Evolutionary conservation across 2,888 invertebrate genomes (phyloP), one percentile per base, ranked within the genome.

Genomic region (Eupithecia subfuscata): DNA sequence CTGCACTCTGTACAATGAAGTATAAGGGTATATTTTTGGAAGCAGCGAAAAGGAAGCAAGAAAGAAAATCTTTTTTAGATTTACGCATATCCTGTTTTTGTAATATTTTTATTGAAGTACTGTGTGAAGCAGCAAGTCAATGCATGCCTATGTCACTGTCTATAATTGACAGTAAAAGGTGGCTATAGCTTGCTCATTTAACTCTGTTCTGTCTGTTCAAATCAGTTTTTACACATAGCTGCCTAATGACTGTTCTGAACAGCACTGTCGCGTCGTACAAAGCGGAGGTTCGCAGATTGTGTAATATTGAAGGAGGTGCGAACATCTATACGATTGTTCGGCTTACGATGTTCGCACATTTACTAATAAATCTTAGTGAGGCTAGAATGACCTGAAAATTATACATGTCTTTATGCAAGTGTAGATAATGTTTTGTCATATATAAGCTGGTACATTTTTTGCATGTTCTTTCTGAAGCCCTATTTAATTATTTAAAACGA

Each of bases 161-260:
- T 40, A 40, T 37, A 40, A 9, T 40, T 40, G 0, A 40, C 11
- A 40, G 40, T 40, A 8, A 9, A 9, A 40, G 14, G 14, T 16
- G 45, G 16, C n/a, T 11, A 63, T 68, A 70, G 71, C 52, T 40
- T 25, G 34, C 45, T 67, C 22, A 64, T 67, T 2, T 12, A n/a
- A 16, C 69, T 52, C 73, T 68, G 22, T 9, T 71, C n/a, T 63
- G 43, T 52, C 73, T 68, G 22, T 9, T 71, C n/a, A 68, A 52
- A 52, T 45, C 40, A 65, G 71, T 64, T 65, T 68, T 77, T 71
- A 60, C 74, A 77, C 74, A 77, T 74, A 69, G 60, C 37, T 48
- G 71, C 30, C 34, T 73, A 73, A 75, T 70, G 73, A 71, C 56
- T 9, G 71, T 25, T 25, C 22, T 7, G 30, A 64, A 18, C 16